Evolutionary conservation across 2,797 vertebrate genomes (phyloP).

Genomic region (Melanitta fusca): DNA sequence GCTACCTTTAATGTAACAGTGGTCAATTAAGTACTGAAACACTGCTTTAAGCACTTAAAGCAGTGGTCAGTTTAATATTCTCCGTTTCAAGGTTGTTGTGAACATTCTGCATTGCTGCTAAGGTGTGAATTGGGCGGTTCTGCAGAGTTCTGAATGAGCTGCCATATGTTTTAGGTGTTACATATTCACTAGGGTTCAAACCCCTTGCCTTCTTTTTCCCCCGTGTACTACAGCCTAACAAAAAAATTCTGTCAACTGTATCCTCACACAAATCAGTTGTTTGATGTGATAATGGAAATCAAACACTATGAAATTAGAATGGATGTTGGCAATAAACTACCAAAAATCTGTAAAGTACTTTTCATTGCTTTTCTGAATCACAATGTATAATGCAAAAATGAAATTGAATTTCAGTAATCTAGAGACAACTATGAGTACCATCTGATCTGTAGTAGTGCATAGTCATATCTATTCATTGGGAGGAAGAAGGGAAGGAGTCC

Average conservation of each 20-base stretch:
- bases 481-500: too few species aligned
- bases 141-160: background rate
- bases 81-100: background rate
- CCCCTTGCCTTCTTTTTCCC: too few species aligned
- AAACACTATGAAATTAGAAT: background rate
- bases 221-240: too few species aligned
- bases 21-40: background rate
- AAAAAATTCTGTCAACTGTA: too few species aligned
- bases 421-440: background rate
- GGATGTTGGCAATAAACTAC: background rate
- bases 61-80: too few species aligned
- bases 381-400: background rate
- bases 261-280: background rate
- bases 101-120: background rate
- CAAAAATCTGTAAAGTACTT: background rate
- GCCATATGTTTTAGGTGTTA: background rate
- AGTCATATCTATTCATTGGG: background rate
- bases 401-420: background rate
- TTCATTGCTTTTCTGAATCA: background rate
- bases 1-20: background rate
- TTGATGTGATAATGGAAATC: background rate
- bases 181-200: too few species aligned
- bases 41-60: too few species aligned
- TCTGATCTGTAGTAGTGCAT: background rate
- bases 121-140: too few species aligned